These are phyloP conservation scores for Matsumyia berberina DNA, from an alignment of 2,888 invertebrate genomes.

Conservation along the genomic window DNA sequence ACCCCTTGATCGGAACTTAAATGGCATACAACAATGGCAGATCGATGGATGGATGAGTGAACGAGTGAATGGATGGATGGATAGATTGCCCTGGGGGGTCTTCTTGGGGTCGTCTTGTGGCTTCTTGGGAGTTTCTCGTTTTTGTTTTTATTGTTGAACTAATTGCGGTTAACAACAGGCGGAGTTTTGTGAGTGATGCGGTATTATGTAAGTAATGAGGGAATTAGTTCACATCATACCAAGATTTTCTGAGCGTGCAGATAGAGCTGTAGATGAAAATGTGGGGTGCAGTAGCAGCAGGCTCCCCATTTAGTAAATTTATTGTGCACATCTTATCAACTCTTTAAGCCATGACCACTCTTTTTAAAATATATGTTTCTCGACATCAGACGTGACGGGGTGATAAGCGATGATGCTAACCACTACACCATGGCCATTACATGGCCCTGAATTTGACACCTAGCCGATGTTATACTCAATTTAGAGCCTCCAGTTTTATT, in stretches of 20 bases:
- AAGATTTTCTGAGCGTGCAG: background rate
- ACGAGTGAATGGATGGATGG: conserved; percentile 30
- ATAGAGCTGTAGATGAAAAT: no score
- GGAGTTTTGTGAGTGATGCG: conserved; percentile 18
- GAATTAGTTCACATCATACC: conserved; percentile 10
- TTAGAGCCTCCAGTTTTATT: no score
- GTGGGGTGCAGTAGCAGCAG: no score
- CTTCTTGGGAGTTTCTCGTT: background rate
- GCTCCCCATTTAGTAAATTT: no score
- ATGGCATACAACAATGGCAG: conserved; percentile 60
- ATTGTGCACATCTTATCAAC: no score
- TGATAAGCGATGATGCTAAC: no score
- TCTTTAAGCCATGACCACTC: no score
- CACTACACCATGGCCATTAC: no score
- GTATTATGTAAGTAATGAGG: conserved; percentile 18
- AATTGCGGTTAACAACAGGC: conserved; percentile 27
- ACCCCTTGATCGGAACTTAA: conserved; percentile 49
- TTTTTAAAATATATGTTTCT: no score
- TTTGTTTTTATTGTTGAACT: conserved; percentile 24
- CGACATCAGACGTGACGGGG: no score
- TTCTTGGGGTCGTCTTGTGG: conserved; percentile 7
- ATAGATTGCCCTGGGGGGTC: conserved; percentile 54
- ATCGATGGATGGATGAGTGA: conserved; percentile 46
- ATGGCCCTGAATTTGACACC: no score
- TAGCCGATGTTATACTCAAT: no score